A percentile compares a stretch with the other conserved stretches of the same genome.
Conservation (phyloP, 2,113 vertebrate genomes). For the Rattus norvegicus region GRCr8 NC_086022.1:60306001-60306500, state of each 20-base stretch:
- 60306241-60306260: neutral
- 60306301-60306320: conserved; percentile 54
- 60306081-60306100: neutral
- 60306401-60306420: conserved; percentile 78
- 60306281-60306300: conserved; percentile 60
- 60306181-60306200: neutral
- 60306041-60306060: neutral
- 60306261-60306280: conserved; percentile 63
- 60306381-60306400: conserved; percentile 63
- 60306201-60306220: neutral
- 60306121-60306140: neutral
- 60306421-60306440: conserved; percentile 77
- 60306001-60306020: neutral
- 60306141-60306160: neutral
- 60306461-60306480: conserved; percentile 51
- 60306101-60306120: neutral
- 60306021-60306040: neutral
- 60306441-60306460: conserved; percentile 70
- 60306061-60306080: neutral
- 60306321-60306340: conserved; percentile 69
- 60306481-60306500: conserved; percentile 9
- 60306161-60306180: neutral
- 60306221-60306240: neutral
- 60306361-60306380: neutral
- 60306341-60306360: conserved; percentile 27